These are phyloP conservation scores for Ciconia maguari DNA, from an alignment of 2,113 vertebrate species.

Conservation along the genomic window DNA sequence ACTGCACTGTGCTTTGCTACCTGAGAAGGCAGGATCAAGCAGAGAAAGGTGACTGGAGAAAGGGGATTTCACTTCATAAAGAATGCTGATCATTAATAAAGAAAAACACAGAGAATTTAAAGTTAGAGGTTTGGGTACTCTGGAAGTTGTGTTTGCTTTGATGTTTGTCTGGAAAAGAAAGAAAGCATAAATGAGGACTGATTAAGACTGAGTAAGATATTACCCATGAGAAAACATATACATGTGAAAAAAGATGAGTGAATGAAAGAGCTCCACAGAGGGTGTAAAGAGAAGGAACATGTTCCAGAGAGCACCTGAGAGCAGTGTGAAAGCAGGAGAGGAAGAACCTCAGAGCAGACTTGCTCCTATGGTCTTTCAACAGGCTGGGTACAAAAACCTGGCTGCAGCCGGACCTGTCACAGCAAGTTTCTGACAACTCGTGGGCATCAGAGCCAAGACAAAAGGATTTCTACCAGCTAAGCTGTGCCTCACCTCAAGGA, in stretches of 20 bases:
- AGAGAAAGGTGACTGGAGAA: background rate
- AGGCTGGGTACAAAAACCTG: background rate
- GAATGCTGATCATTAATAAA: background rate
- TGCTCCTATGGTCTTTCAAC: background rate
- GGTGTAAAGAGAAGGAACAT: background rate
- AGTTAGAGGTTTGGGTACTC: background rate
- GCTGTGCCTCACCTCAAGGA: background rate
- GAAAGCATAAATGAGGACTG: background rate
- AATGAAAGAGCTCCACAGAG: background rate
- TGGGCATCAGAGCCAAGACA: background rate
- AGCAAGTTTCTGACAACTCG: background rate
- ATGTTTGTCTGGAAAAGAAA: background rate
- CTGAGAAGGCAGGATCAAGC: background rate
- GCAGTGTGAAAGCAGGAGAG: background rate
- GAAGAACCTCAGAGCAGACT: background rate
- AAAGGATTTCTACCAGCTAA: background rate
- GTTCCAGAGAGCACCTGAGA: background rate
- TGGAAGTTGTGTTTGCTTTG: constrained; percentile 11
- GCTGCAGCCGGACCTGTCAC: background rate
- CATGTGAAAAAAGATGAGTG: background rate
- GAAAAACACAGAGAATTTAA: background rate
- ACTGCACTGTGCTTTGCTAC: background rate
- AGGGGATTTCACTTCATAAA: background rate
- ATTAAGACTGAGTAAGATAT: background rate
- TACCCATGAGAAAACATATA: background rate